These are phyloP conservation scores for Perca schrenkii DNA, from an alignment of 2,113 vertebrate genomes.

Conservation along the genomic window DNA sequence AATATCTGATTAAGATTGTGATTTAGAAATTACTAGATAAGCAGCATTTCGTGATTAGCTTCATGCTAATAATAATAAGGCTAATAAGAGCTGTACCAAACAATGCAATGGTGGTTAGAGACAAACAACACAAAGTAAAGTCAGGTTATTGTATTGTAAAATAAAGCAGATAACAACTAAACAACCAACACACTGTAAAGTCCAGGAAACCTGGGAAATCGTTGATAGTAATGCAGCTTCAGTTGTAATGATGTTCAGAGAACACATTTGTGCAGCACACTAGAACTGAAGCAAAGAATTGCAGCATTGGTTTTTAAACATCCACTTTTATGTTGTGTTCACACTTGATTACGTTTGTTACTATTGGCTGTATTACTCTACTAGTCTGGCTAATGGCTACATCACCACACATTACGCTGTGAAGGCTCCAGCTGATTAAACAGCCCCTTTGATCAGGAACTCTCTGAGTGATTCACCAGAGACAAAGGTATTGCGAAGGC, in stretches of 20 bases:
- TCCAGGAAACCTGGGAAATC: not conserved
- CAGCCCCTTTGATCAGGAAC: not conserved
- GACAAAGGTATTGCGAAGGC: not conserved
- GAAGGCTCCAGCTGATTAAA: constrained; percentile 1
- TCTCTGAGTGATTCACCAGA: not conserved
- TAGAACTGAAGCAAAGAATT: not conserved
- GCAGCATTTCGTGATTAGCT: not conserved
- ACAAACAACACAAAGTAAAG: not conserved
- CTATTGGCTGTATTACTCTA: not conserved
- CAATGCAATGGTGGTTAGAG: not conserved
- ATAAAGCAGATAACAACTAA: not conserved
- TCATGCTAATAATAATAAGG: not conserved
- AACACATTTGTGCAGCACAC: not conserved
- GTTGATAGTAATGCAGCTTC: not conserved
- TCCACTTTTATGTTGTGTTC: not conserved
- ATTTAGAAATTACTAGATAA: not conserved
- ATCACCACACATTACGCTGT: constrained; percentile 2
- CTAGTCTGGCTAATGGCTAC: constrained; percentile 4
- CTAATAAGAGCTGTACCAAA: not conserved
- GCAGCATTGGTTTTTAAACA: not conserved
- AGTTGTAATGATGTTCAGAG: not conserved
- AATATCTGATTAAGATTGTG: not conserved
- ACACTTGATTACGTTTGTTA: not conserved
- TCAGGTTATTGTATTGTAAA: not conserved
- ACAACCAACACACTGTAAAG: not conserved